Percentiles rank a stretch among this genome's conserved stretches.
Conservation (phyloP, 1,140 invertebrate genomes). For the Polyergus mexicanus region DNA sequence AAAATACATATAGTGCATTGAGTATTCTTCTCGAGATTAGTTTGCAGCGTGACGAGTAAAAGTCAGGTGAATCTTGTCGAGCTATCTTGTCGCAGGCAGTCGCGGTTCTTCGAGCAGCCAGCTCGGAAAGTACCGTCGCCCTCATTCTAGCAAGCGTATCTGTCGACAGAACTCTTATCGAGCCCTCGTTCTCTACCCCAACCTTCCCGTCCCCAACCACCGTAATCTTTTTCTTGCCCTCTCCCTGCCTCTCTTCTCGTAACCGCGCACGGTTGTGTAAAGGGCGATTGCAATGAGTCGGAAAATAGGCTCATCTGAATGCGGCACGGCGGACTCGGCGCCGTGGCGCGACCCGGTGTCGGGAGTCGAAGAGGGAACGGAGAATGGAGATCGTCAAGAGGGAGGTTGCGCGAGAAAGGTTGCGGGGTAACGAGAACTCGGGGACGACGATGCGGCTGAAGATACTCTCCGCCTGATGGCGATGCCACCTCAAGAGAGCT, state of each 20-base stretch:
- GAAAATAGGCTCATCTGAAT: constrained; percentile 83
- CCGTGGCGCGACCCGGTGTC: constrained; percentile 28
- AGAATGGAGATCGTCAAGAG: constrained; percentile 66
- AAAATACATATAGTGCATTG: background rate
- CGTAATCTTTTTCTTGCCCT: constrained; percentile 57
- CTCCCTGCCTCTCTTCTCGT: constrained; percentile 45
- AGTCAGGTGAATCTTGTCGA: constrained; percentile 49
- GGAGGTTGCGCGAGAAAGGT: constrained; percentile 46
- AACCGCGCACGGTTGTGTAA: constrained; percentile 70
- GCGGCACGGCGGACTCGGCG: constrained; percentile 70
- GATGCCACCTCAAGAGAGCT: constrained; percentile 52
- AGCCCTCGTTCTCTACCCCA: background rate
- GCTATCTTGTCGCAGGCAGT: constrained; percentile 56
- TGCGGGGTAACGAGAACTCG: constrained; percentile 58
- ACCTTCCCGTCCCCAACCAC: background rate
- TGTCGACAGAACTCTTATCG: constrained; percentile 49
- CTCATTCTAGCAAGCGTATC: constrained; percentile 56
- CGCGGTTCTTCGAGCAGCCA: constrained; percentile 14
- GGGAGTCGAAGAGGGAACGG: constrained; percentile 58
- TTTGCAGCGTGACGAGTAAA: constrained; percentile 37
- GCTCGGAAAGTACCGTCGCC: constrained; percentile 19
- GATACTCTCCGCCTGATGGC: constrained; percentile 60
- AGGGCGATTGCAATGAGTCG: constrained; percentile 77
- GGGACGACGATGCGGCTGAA: constrained; percentile 61
- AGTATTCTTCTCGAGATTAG: constrained; percentile 43